Evolutionary conservation across 2,888 invertebrate genomes (phyloP), one percentile per base, ranked within the genome.

Genomic region (Oscheius myriophilus): DNA sequence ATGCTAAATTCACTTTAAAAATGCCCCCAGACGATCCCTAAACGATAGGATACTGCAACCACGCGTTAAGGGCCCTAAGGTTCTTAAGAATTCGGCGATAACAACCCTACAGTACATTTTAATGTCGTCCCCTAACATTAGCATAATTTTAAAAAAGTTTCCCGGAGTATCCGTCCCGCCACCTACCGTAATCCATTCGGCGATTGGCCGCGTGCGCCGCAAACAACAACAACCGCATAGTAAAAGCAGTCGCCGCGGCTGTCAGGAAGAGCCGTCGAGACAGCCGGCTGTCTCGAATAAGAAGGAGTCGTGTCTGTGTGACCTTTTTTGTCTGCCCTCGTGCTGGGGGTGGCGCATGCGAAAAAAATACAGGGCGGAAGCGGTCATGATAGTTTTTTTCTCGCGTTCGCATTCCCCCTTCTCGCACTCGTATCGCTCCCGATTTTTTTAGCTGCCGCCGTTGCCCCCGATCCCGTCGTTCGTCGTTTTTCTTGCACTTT

Each of bases 101-200:
- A n/a, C n/a, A n/a, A n/a, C n/a, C n/a, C n/a, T n/a, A n/a, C n/a
- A n/a, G n/a, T n/a, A n/a, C n/a, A n/a, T n/a, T n/a, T n/a, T n/a
- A n/a, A n/a, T n/a, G n/a, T n/a, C n/a, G n/a, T n/a, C n/a, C n/a
- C n/a, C n/a, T n/a, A n/a, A n/a, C n/a, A n/a, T n/a, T n/a, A n/a
- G n/a, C n/a, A n/a, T n/a, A n/a, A n/a, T n/a, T n/a, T 33, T 33
- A 3, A 33, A 33, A 33, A 6, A 33, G 33, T 33, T 33, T 33
- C 33, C 9, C 4, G 33, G 33, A 33, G 3, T 33, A 3, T 33
- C 21, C 18, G 23, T 49, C 49, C 49, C 18, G 49, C 18, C 18
- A 61, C 61, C 61, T 61, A 61, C 61, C 61, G 61, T 61, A 61
- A 23, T 45, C 61, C 61, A 61, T 61, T 45, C 18, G 42, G 18